Conservation (phyloP, 2,797 vertebrate species). For the Toxotes lorentzi region DNA sequence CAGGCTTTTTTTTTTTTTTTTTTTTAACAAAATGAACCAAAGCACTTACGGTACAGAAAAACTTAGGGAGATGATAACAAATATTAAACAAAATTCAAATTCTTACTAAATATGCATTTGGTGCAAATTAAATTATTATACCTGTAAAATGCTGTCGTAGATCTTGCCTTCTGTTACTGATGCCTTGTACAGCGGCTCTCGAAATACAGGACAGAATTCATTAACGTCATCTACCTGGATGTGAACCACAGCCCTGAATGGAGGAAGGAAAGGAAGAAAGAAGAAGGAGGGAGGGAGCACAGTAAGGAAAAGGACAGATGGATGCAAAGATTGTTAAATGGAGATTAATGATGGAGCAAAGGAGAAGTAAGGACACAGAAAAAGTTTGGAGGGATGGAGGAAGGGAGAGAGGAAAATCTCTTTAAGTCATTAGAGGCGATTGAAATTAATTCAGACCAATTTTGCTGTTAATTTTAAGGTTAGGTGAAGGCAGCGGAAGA, state of each 20-base stretch:
- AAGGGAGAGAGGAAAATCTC: constrained; percentile 7
- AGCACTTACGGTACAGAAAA: neutral
- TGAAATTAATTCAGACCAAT: constrained; percentile 33
- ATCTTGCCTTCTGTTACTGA: constrained; percentile 94
- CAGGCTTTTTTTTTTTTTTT: neutral
- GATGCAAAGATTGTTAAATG: constrained; percentile 22
- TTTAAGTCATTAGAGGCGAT: constrained; percentile 39
- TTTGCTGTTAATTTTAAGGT: constrained; percentile 8
- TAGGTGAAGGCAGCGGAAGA: neutral
- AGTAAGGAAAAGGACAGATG: neutral
- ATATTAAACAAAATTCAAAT: neutral
- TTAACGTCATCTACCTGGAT: constrained; percentile 98
- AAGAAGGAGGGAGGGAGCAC: neutral
- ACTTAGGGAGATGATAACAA: neutral
- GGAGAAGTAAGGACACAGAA: neutral
- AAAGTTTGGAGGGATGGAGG: constrained; percentile 28
- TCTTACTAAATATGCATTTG: neutral
- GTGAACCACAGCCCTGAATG: constrained; percentile 93
- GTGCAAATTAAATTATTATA: constrained; percentile 30
- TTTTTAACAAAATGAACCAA: neutral
- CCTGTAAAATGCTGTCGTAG: constrained; percentile 95
- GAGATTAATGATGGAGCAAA: constrained; percentile 36
- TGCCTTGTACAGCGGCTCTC: constrained; percentile 91
- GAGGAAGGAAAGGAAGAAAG: constrained; percentile 1
- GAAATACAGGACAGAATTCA: constrained; percentile 94